Conservation (phyloP, 2,797 vertebrate genomes). For the Coilia nasus region DNA sequence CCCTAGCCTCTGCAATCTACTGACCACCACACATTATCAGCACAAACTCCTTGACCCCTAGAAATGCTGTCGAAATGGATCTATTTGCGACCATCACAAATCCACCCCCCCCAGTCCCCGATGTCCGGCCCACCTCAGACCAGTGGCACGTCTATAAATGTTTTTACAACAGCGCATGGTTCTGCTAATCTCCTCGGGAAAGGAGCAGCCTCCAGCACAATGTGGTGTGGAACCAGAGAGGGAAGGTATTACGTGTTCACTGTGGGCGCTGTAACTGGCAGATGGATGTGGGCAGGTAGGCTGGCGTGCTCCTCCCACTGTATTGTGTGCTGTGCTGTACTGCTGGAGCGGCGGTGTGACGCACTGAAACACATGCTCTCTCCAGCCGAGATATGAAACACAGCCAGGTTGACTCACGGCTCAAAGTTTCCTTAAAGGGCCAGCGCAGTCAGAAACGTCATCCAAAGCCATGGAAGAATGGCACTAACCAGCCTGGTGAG, state of each 20-base stretch:
- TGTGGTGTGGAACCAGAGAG: background rate
- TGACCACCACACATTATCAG: slow-evolving; percentile 5
- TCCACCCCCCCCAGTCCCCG: background rate
- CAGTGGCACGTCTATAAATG: slow-evolving; percentile 4
- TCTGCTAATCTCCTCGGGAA: background rate
- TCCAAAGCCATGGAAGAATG: background rate
- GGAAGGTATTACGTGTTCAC: background rate
- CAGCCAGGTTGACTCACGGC: slow-evolving; percentile 47
- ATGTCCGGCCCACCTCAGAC: background rate
- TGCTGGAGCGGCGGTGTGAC: background rate
- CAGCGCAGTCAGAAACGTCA: background rate
- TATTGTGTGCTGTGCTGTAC: slow-evolving; percentile 13
- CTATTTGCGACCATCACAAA: background rate
- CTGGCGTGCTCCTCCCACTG: background rate
- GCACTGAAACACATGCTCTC: slow-evolving; percentile 41
- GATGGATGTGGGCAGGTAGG: background rate
- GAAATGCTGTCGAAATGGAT: background rate
- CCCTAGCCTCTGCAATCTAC: slow-evolving; percentile 23
- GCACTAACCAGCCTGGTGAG: background rate
- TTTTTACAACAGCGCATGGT: slow-evolving; percentile 7
- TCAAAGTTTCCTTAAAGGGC: slow-evolving; percentile 36
- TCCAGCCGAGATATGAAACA: slow-evolving; percentile 29
- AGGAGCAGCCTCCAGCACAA: background rate
- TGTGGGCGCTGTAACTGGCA: background rate
- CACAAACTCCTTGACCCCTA: slow-evolving; percentile 12